Percentiles rank a stretch among this genome's conserved stretches.
Conservation (phyloP, 2,888 invertebrate species). For the Meloe dianella region DNA sequence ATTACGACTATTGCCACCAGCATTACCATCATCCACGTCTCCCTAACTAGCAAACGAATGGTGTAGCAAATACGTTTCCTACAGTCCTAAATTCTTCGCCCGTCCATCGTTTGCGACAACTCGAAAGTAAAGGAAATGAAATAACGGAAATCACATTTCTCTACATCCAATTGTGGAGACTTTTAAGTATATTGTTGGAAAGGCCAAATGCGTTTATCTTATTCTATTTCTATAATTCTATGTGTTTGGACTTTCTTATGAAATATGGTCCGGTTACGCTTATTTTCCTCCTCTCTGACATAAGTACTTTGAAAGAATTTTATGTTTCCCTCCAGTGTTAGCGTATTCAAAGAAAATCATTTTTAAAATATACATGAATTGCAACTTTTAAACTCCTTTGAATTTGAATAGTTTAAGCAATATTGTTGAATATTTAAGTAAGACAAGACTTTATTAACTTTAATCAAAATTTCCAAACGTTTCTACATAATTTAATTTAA, state of each 20-base stretch:
- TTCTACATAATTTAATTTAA: neutral
- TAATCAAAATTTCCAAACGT: no score
- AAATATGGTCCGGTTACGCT: slow-evolving; percentile 32
- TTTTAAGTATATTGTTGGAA: slow-evolving; percentile 35
- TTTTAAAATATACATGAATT: no score
- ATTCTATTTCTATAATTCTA: slow-evolving; percentile 21
- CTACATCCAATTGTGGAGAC: slow-evolving; percentile 39
- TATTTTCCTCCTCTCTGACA: slow-evolving; percentile 25
- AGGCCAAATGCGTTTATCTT: slow-evolving; percentile 31
- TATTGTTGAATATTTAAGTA: neutral
- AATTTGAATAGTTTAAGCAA: no score
- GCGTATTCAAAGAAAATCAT: neutral
- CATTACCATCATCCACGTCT: slow-evolving; percentile 19
- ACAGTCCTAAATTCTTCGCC: slow-evolving; percentile 11
- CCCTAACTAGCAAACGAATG: slow-evolving; percentile 19
- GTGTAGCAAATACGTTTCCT: slow-evolving; percentile 32
- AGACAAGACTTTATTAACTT: neutral
- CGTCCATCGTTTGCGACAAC: slow-evolving; percentile 28
- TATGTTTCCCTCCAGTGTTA: neutral
- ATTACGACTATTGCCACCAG: slow-evolving; percentile 23
- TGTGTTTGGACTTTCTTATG: slow-evolving; percentile 22
- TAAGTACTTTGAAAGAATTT: slow-evolving; percentile 10
- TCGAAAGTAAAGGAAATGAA: slow-evolving; percentile 39
- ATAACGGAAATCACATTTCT: slow-evolving; percentile 42
- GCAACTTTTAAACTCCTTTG: no score